phyloP scores from a whole-genome alignment of 2,888 invertebrate species.

The Mechanitis messenoides region DNA sequence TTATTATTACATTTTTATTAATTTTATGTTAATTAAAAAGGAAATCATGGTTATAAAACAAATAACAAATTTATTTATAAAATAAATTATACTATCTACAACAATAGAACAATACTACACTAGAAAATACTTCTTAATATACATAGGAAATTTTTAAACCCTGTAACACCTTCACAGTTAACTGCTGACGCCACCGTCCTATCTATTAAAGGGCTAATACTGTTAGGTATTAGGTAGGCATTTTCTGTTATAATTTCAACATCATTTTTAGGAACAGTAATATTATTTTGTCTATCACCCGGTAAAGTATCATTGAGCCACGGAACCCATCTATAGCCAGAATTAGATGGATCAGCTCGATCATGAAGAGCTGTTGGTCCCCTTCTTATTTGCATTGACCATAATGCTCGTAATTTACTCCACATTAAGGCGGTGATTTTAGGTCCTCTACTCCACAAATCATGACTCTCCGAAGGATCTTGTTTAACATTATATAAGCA shows the following conservation, averaged over 20 bases:
- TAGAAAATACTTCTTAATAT: conserved; percentile 57
- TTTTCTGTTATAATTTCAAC: conserved; percentile 4
- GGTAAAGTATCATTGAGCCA: conserved; percentile 55
- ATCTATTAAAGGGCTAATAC: conserved; percentile 16
- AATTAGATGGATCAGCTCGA: conserved; percentile 81
- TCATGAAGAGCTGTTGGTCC: conserved; percentile 64
- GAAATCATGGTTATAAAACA: background rate
- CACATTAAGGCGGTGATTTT: conserved; percentile 63
- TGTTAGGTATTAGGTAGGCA: conserved; percentile 5
- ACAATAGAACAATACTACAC: conserved; percentile 7
- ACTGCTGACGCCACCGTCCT: conserved; percentile 41
- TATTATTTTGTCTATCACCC: conserved; percentile 10
- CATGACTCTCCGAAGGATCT: conserved; percentile 88
- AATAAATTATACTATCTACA: conserved; percentile 2
- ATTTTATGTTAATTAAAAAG: too few species aligned
- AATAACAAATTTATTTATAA: conserved; percentile 13
- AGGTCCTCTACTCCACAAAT: conserved; percentile 74
- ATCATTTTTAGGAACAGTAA: conserved; percentile 3
- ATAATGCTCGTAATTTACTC: conserved; percentile 59
- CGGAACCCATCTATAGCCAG: conserved; percentile 83
- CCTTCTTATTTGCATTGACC: conserved; percentile 69
- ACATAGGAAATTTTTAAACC: conserved; percentile 62
- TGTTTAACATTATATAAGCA: conserved; percentile 85
- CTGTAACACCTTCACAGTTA: conserved; percentile 51
- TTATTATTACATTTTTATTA: too few species aligned